Conservation (phyloP, 2,888 invertebrate genomes). For the Lordiphosa andalusiaca region DNA sequence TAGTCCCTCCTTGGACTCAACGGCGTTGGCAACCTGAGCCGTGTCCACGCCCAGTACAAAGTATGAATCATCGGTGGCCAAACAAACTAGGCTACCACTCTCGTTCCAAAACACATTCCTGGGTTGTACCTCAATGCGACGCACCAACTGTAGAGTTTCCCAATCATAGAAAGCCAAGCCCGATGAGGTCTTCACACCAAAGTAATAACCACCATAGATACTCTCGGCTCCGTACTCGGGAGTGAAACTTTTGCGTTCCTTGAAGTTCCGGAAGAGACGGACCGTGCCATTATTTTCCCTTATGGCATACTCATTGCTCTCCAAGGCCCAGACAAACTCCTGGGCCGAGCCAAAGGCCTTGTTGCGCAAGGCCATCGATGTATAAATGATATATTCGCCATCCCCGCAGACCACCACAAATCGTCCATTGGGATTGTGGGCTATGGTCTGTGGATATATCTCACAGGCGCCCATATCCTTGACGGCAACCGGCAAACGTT, state of each 20-base stretch:
- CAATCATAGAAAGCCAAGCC: slow-evolving; percentile 98
- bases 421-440: slow-evolving; percentile 98
- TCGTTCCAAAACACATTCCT: slow-evolving; percentile 97
- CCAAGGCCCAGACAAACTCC: slow-evolving; percentile 99
- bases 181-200: slow-evolving; percentile 95
- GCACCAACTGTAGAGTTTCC: slow-evolving; percentile 94
- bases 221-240: slow-evolving; percentile 98
- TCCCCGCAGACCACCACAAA: slow-evolving; percentile 97
- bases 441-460: slow-evolving; percentile 98
- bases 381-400: slow-evolving; percentile 99
- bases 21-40: slow-evolving; percentile 88
- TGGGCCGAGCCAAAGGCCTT: slow-evolving; percentile 99
- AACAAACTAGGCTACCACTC: slow-evolving; percentile 93
- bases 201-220: slow-evolving; percentile 94
- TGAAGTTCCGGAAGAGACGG: slow-evolving; percentile 98
- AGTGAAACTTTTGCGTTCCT: slow-evolving; percentile 96
- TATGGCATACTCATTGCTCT: slow-evolving; percentile 95
- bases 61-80: slow-evolving; percentile 97
- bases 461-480: slow-evolving; percentile 99
- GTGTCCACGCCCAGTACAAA: slow-evolving; percentile 94
- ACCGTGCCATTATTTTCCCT: slow-evolving; percentile 94
- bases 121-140: slow-evolving; percentile 98
- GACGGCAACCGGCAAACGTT: slow-evolving; percentile 94
- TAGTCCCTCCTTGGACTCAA: slow-evolving; percentile 88
- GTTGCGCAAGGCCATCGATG: slow-evolving; percentile 98